Base-by-base conservation (phyloP, 1,140 invertebrate species). In the Ephestia elutella region DNA sequence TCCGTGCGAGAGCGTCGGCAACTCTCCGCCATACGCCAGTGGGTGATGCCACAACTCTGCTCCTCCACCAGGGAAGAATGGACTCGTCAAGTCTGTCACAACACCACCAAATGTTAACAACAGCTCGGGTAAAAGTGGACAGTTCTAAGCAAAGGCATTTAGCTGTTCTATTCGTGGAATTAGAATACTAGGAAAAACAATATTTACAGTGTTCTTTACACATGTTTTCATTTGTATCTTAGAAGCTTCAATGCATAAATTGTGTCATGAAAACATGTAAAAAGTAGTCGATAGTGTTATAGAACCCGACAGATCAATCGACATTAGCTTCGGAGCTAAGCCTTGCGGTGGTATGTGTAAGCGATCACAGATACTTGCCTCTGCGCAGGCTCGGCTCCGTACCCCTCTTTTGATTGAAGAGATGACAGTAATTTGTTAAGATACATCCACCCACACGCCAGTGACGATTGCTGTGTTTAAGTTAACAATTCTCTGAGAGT, bases 21-120 rank as follows among this genome's bases (percentile, higher is more conserved):
- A 89, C 83, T 97, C 95, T 55, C 93, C 93, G n/a, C 92, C 92
- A 58, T 94, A 94, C 54, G 94, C 94, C 60, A 96, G 93, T 87
- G 97, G 90, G 76, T 96, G 96, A 90, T 97, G 96, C 97, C 97
- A 98, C 76, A 97, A 90, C 90, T 98, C 96, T 56, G 95, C 95
- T n/a, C 86, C 84, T 8, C 84, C 86, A 49, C 85, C 93, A 92
- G 96, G 95, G 92, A 98, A 97, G 92, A 98, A 97, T 60, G 96
- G 96, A 71, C 94, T 94, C 82, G 96, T 96, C 91, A 98, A 90
- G 91, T 97, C 97, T 96, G 92, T 59, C n/a, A 63, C 60, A 68
- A 32, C 56, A 66, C 30, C 13, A 44, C 1, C 15, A 44, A 44
- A 15, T 38, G 15, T 44, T 17, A 44, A 15, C 38, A 17, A 44